Base-by-base conservation (phyloP, 2,797 vertebrate species). In the Rhyacichthys aspro region DNA sequence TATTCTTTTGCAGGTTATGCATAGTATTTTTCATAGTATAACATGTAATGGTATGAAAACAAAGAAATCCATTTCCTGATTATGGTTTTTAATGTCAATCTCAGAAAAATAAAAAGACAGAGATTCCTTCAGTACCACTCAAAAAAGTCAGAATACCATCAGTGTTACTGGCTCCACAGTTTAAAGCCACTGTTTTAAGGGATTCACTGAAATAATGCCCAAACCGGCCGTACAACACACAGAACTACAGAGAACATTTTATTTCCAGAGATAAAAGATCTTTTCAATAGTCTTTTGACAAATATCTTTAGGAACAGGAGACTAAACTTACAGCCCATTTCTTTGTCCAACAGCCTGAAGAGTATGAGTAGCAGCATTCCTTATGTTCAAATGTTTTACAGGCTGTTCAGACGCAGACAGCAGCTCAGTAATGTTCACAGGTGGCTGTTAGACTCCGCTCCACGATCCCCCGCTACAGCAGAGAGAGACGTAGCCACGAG, bases 401-500 rank as follows among this genome's bases (percentile, higher is more conserved):
- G 44, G 18, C 43, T 47, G 18, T 47, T 55, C 52, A 60, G 57
- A 64, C 49, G n/a, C 0, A 53, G 9, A 47, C 36, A 14, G 34
- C 16, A 3, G 4, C 15, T 58, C 43, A 17, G 44, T 19, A 9
- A 34, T 37, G 55, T 36, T 70, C 64, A 36, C 59, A 57, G 48
- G 47, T 57, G 17, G 49, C 34, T 54, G 28, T 46, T 49, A 46
- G 47, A 52, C 28, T 55, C 50, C 47, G 39, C 39, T 63, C 68
- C 66, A 82, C 54, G 10, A 68, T 63, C 48, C 15, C 12, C 11
- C 23, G 23, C 23, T 28, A 49, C 32, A 37, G 63, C 39, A 42
- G n/a, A n/a, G 43, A 9, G 15, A 74, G 66, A 77, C 23, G 37
- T 43, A 65, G 72, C 76, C 57, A 49, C 15, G 0, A 55, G 75